Evolutionary conservation across 2,888 invertebrate genomes (phyloP), one percentile per base, ranked within the genome.

Genomic region (Anagyrus pseudococci): DNA sequence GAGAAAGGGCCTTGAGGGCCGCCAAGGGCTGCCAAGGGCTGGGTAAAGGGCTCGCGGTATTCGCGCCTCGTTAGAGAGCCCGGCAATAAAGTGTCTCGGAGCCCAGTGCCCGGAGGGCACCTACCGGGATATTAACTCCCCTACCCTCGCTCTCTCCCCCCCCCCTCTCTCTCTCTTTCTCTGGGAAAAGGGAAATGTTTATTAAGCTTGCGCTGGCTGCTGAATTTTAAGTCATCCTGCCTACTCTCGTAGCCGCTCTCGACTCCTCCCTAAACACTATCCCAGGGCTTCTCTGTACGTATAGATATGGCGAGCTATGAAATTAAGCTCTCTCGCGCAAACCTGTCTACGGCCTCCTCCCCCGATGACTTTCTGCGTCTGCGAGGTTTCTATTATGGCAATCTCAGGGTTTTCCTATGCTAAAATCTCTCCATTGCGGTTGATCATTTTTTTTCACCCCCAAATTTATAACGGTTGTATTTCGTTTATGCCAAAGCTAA

Each of bases 181-280:
- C 25, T 20, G 20, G 15, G 49, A 23, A 19, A 10, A 26, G 46
- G 49, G 47, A 52, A 54, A 54, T 60, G 54, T 43, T 60, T 60
- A 49, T 55, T 60, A 60, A 54, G 60, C 43, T 33, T 43, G 29
- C 49, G 29, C 49, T 33, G 52, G 43, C 54, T 60, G 48, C 49
- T 60, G 60, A 55, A 60, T 60, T 60, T 60, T 43, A 54, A 60
- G 52, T 53, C n/a, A n/a, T n/a, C n/a, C n/a, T n/a, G n/a, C n/a
- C n/a, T n/a, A n/a, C n/a, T n/a, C 33, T 15, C 33, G 3, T 37
- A 15, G 8, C 8, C 8, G 10, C 15, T 2, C 33, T 15, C 33
- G 2, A 4, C 33, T 4, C 33, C 33, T 2, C 4, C 33, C 15
- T 15, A 10, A 4, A 29, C 29, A 29, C 29, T 29, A 10, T 29